Evolutionary conservation across 2,113 vertebrate genomes (phyloP).

Genomic region (Lepidothrix coronata): DNA sequence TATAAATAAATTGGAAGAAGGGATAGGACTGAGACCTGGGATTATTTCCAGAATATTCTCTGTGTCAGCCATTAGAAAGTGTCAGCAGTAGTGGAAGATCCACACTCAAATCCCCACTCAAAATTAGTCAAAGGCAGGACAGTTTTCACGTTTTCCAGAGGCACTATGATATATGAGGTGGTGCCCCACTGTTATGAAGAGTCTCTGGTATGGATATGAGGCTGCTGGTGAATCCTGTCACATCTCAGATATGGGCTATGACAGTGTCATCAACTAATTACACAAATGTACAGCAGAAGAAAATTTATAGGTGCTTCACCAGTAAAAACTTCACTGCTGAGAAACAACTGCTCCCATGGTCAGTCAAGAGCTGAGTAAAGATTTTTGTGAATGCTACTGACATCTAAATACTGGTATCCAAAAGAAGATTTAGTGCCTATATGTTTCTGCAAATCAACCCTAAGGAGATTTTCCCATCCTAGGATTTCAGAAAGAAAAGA

Average conservation of each 20-base stretch:
- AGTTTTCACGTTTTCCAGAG: neutral
- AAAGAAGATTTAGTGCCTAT: neutral
- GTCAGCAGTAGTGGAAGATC: neutral
- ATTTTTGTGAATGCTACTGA: neutral
- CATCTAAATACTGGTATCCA: slow-evolving; percentile 2
- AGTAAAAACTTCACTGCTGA: neutral
- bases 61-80: neutral
- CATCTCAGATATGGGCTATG: neutral
- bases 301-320: neutral
- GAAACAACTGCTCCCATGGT: neutral
- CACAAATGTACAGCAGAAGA: neutral
- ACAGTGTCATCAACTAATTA: neutral
- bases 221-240: neutral
- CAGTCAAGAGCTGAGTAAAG: neutral
- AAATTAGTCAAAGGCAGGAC: neutral
- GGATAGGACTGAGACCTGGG: neutral
- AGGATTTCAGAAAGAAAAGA: slow-evolving; percentile 5
- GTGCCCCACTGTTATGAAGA: neutral
- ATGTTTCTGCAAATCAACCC: neutral
- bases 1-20: neutral
- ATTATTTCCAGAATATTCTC: neutral
- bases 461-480: neutral
- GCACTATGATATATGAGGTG: neutral
- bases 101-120: neutral
- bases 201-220: neutral